Percentiles rank a stretch among this genome's conserved stretches.
These are phyloP conservation scores for Tylochromis polylepis DNA, from an alignment of 2,113 vertebrate species.

Conservation along the genomic window DNA sequence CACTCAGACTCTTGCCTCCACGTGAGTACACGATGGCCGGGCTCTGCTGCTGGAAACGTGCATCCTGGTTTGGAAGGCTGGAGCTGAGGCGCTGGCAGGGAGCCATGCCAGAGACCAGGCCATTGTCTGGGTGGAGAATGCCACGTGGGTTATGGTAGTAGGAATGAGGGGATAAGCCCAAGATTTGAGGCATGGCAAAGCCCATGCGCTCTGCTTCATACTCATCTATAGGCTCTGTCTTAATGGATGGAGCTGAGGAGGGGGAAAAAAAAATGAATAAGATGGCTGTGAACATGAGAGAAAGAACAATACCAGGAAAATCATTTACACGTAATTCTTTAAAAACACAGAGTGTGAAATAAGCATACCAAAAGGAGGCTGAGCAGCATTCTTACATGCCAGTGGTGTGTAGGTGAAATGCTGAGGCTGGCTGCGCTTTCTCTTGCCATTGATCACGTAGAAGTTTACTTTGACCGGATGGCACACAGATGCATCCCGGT, in stretches of 20 bases:
- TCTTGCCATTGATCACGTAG: slow-evolving; percentile 94
- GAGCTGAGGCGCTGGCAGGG: slow-evolving; percentile 88
- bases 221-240: slow-evolving; percentile 93
- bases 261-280: fast-evolving
- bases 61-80: slow-evolving; percentile 74
- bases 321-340: neutral
- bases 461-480: slow-evolving; percentile 90
- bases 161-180: slow-evolving; percentile 82
- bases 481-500: slow-evolving; percentile 83
- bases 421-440: slow-evolving; percentile 94
- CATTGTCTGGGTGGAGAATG: slow-evolving; percentile 78
- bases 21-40: slow-evolving; percentile 84
- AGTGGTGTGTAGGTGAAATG: slow-evolving; percentile 87
- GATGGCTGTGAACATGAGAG: neutral
- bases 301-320: neutral
- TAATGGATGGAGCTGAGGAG: slow-evolving; percentile 87
- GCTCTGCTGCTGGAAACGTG: slow-evolving; percentile 86
- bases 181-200: slow-evolving; percentile 79
- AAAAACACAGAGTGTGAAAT: neutral
- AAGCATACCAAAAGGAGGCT: neutral
- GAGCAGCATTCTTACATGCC: slow-evolving; percentile 76
- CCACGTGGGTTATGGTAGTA: slow-evolving; percentile 84
- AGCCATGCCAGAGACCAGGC: slow-evolving; percentile 82
- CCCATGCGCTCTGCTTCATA: slow-evolving; percentile 85
- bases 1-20: slow-evolving; percentile 80